Evolutionary conservation across 1,140 invertebrate species (phyloP).

Genomic region (Probaryconus sp.): DNA sequence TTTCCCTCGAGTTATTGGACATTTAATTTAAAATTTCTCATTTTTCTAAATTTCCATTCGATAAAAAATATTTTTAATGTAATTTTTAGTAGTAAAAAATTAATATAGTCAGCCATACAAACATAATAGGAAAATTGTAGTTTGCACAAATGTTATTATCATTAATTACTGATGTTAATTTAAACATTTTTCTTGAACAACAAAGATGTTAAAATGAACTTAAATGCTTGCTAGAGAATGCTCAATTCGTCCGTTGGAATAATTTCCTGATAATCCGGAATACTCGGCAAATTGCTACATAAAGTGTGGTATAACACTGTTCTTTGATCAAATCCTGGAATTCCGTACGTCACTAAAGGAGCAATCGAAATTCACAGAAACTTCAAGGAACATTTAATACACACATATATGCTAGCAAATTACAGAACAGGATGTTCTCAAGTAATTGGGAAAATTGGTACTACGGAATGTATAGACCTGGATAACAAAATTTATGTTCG

Average conservation of each 20-base stretch:
- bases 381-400: slow-evolving; percentile 29
- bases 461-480: not conserved
- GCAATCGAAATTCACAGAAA: slow-evolving; percentile 38
- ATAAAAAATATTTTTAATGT: too few relatives aligned
- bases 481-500: not conserved
- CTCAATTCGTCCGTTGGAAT: slow-evolving; percentile 12
- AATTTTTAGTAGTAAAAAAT: too few relatives aligned
- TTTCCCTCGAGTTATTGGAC: too few relatives aligned
- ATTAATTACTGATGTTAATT: too few relatives aligned
- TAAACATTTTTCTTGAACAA: too few relatives aligned
- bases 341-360: slow-evolving; percentile 28
- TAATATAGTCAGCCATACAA: too few relatives aligned
- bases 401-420: slow-evolving; percentile 15
- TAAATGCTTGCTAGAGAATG: too few relatives aligned
- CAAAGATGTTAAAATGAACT: not conserved
- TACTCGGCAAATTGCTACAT: slow-evolving; percentile 9
- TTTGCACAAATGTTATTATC: too few relatives aligned
- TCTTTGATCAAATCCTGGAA: slow-evolving; percentile 27
- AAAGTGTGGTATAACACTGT: slow-evolving; percentile 8
- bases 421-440: slow-evolving; percentile 18
- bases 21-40: too few relatives aligned
- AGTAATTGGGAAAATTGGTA: slow-evolving; percentile 12
- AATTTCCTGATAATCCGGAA: slow-evolving; percentile 10
- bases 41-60: too few relatives aligned
- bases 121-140: too few relatives aligned